Evolutionary conservation across 2,797 vertebrate genomes (phyloP), one percentile per base, ranked within the genome.

Genomic region (Gymnodraco acuticeps): DNA sequence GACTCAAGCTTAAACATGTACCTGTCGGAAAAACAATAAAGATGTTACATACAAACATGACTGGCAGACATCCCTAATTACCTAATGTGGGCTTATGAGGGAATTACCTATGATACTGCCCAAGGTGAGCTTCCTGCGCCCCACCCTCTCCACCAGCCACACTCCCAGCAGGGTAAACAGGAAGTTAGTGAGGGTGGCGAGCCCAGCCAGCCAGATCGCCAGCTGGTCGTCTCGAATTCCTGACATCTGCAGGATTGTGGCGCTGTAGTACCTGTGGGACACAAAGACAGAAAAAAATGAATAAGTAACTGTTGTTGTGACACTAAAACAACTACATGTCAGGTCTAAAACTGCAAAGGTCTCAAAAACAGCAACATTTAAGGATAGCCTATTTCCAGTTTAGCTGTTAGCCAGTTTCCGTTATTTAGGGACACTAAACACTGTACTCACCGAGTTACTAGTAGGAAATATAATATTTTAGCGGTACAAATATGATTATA

Each of bases 201-300:
- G 92, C 0, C 97, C 96, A 3, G 98, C 95, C 78, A 99, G 92
- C 98, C 98, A 99, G 89, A 99, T 99, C 0, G 98, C 97, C 45
- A 98, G 88, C 55, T 94, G 95, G 81, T 99, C 98, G 0, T 99
- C 95, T 80, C 96, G 95, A 51, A 99, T 96, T 55, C 98, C 98
- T 0, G 98, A 98, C 98, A 99, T 99, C 95, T 99, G 98, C 85
- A 99, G 95, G 90, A 99, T 99, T 83, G 98, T 99, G 82, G 98
- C 98, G 38, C 97, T 99, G 94, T 99, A 99, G 92, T 99, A 99
- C 98, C 98, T 99, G 42, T 6, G 54, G 80, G 59, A 0, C 9
- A 15, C 67, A 86, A 58, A 56, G 47, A 55, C 2, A 33, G 2
- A 33, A 27, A 13, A 42, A 42, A 73, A 51, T 41, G 0, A 46